A percentile compares a stretch with the other conserved stretches of the same genome.
These are phyloP conservation scores for Bombus sylvicola DNA, from an alignment of 1,140 invertebrate genomes.

Conservation along the genomic window DNA sequence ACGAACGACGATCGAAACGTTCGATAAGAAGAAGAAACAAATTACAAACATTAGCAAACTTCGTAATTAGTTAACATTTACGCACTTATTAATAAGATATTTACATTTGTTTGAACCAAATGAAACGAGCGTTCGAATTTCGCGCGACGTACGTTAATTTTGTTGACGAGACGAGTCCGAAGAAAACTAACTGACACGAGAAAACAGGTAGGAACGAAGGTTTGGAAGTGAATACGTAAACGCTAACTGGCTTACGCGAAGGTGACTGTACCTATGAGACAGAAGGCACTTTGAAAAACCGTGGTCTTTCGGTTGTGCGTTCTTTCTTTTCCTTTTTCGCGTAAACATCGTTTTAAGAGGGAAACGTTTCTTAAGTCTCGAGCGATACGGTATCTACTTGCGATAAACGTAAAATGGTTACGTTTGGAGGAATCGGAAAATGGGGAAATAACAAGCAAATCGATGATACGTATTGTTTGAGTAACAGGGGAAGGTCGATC, in stretches of 20 bases:
- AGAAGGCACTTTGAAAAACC: background rate
- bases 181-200: background rate
- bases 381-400: background rate
- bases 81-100: too few relatives aligned
- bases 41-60: too few relatives aligned
- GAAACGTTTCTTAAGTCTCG: background rate
- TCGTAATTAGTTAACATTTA: too few relatives aligned
- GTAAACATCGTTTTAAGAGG: too few relatives aligned
- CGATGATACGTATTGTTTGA: background rate
- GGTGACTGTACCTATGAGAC: background rate
- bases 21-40: background rate
- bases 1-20: too few relatives aligned
- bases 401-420: background rate
- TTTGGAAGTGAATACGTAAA: constrained; percentile 19
- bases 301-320: constrained; percentile 10
- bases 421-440: background rate
- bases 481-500: background rate
- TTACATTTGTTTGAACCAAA: background rate
- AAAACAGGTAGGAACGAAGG: too few relatives aligned
- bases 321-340: too few relatives aligned
- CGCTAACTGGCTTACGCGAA: constrained; percentile 19
- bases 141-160: background rate
- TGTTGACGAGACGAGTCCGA: background rate
- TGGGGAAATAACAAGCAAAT: background rate
- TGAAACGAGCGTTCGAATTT: background rate